Percentiles rank a stretch among this genome's conserved stretches.
phyloP scores from a whole-genome alignment of 2,888 invertebrate species.

The Mystacides longicornis region DNA sequence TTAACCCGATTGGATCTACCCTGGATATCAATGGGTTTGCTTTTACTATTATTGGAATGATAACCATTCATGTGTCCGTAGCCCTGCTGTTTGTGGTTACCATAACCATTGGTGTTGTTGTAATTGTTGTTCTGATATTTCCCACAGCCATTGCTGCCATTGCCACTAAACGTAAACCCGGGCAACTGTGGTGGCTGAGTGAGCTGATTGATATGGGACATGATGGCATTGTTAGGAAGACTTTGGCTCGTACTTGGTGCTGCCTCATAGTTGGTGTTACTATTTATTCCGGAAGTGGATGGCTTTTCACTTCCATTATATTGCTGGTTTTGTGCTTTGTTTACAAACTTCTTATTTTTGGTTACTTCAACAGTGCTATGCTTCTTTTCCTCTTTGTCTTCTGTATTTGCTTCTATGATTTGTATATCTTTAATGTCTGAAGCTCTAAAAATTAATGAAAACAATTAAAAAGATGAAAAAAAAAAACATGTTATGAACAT shows the following conservation, averaged over 20 bases:
- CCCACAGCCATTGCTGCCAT: no score
- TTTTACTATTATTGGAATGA: conserved; percentile 29
- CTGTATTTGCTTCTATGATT: conserved; percentile 53
- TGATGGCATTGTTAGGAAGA: conserved; percentile 12
- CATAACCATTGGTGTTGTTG: conserved; percentile 10
- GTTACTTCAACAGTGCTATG: conserved; percentile 41
- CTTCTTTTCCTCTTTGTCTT: conserved; percentile 29
- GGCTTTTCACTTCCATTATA: no score
- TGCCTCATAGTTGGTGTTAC: conserved; percentile 29
- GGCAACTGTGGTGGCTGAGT: background rate
- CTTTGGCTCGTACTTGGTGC: conserved; percentile 16
- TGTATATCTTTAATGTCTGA: conserved; percentile 67
- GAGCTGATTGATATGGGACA: background rate
- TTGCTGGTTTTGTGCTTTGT: conserved; percentile 33
- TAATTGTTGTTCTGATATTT: conserved; percentile 10
- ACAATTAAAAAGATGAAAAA: no score
- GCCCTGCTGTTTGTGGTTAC: conserved; percentile 24
- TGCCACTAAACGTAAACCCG: no score
- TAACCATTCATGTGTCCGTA: conserved; percentile 5
- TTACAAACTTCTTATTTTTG: conserved; percentile 38
- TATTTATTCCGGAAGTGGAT: background rate
- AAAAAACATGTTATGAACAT: no score
- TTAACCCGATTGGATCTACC: conserved; percentile 27
- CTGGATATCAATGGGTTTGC: conserved; percentile 41
- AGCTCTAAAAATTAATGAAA: conserved; percentile 42